phyloP scores from a whole-genome alignment of 2,888 invertebrate species.

The Phortica okadai region DNA sequence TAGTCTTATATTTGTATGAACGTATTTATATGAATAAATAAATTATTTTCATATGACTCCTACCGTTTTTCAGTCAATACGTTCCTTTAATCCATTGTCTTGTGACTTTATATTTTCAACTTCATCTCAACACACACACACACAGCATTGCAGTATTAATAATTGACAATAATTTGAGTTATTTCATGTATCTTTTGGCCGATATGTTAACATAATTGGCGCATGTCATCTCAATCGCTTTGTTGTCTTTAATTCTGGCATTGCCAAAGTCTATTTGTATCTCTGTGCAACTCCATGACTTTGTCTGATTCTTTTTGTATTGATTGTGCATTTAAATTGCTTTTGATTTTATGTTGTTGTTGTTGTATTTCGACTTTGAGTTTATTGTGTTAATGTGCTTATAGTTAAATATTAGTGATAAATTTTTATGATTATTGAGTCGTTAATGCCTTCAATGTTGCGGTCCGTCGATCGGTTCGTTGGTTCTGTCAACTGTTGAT shows the following conservation, averaged over 20 bases:
- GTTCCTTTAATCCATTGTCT: background rate
- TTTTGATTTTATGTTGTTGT: background rate
- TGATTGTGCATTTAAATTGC: background rate
- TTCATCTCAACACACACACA: background rate
- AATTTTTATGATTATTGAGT: constrained; percentile 36
- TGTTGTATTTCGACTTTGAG: constrained; percentile 26
- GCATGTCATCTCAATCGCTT: constrained; percentile 16
- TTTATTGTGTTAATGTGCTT: constrained; percentile 41
- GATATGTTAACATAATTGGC: constrained; percentile 28
- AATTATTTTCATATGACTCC: background rate
- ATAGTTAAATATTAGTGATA: constrained; percentile 1
- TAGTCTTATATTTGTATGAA: background rate
- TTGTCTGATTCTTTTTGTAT: background rate
- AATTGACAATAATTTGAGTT: constrained; percentile 70
- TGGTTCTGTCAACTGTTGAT: background rate
- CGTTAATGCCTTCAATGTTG: constrained; percentile 29
- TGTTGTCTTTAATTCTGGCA: background rate
- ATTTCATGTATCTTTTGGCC: constrained; percentile 57
- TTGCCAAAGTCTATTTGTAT: background rate
- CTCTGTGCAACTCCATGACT: constrained; percentile 15
- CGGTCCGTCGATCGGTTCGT: too few relatives aligned
- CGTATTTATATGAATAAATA: background rate
- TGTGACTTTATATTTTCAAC: background rate
- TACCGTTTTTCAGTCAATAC: constrained; percentile 3
- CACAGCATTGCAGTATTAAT: constrained; percentile 57